phyloP scores from a whole-genome alignment of 2,113 vertebrate species.

The Upupa epops region DNA sequence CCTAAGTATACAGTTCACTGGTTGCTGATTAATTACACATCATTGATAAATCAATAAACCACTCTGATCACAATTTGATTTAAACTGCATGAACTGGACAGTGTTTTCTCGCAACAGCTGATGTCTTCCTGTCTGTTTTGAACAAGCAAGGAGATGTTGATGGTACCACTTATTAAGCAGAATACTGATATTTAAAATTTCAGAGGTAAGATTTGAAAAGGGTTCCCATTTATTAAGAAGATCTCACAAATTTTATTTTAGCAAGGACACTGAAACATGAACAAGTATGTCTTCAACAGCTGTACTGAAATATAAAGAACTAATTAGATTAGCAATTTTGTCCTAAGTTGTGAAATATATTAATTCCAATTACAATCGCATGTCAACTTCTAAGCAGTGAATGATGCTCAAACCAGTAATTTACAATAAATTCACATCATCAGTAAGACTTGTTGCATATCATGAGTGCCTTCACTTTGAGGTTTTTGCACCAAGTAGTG shows the following conservation, averaged over 20 bases:
- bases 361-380: background rate
- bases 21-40: conserved; percentile 4
- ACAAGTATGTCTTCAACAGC: background rate
- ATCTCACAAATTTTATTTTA: background rate
- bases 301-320: background rate
- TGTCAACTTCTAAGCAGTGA: background rate
- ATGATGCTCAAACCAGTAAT: background rate
- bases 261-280: background rate
- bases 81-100: background rate
- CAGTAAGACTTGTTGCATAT: background rate
- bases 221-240: background rate
- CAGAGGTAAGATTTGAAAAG: background rate
- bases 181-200: background rate
- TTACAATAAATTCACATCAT: background rate
- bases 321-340: background rate
- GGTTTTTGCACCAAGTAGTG: background rate
- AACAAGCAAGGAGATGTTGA: background rate
- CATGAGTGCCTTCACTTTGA: background rate
- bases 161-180: background rate
- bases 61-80: background rate
- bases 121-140: background rate
- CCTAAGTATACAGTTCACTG: background rate
- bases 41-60: conserved; percentile 16
- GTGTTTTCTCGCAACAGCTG: background rate
- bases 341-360: background rate